Base-by-base conservation (phyloP, 92 coral and sea anemone species). In the Micromussa lordhowensis region DNA sequence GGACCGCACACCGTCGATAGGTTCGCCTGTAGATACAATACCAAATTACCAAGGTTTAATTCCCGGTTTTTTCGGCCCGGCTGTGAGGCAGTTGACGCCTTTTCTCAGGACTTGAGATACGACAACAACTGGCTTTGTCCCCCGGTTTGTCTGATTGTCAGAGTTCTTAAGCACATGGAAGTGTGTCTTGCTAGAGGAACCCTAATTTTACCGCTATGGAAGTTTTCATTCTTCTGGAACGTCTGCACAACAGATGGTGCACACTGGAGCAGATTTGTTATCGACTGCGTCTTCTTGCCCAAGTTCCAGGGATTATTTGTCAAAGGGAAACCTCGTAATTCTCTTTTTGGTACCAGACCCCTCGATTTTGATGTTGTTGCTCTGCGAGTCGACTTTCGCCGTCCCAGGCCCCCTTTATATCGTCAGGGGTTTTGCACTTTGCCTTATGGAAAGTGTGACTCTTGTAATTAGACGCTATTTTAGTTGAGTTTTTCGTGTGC, bases 241-340 rank as follows among this genome's bases (percentile, higher is more conserved):
- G 48, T 40, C 5, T 40, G 48, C 48, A 9, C 48, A 40, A 40
- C 48, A 40, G 90, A 77, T 35, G 76, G 75, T 58, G 79, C 61
- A 13, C 87, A 83, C 87, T 78, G 89, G 89, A 91, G 79, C 48
- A 75, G 64, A 32, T 92, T 84, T 24, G 68, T 40, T 40, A 40
- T 40, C 7, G 6, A 40, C 48, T 40, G 48, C 0, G 48, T 92
- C 40, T 80, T 78, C 35, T 64, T 92, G n/a, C 92, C 86, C 76
- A 81, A 79, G 26, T 29, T 73, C 44, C 76, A 48, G 34, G 66
- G 89, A 4, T 38, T 84, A 75, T 84, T 92, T 75, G 30, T 88
- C 35, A 88, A 48, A 74, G 80, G 92, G 48, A 92, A 92, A 85
- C 92, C 94, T 61, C 63, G 90, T 29, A 92, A 86, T 21, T 35